Percentiles rank a stretch among this genome's conserved stretches.
phyloP scores from a whole-genome alignment of 2,113 vertebrate genomes.

The Pangasianodon gigas region DNA sequence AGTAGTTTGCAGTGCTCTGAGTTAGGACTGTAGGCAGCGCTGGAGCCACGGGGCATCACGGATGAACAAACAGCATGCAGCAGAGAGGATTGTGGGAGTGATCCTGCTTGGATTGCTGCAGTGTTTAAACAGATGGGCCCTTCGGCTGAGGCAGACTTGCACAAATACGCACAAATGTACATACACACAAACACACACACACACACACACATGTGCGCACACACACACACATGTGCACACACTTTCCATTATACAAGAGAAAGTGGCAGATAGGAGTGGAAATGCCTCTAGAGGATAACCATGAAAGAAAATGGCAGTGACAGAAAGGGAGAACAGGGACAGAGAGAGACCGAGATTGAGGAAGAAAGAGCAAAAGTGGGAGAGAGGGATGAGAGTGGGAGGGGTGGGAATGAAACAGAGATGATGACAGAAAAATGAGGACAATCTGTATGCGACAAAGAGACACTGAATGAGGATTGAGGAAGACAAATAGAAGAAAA shows the following conservation, averaged over 20 bases:
- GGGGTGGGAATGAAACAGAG: slow-evolving; percentile 4
- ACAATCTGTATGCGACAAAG: not conserved
- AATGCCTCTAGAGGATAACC: slow-evolving; percentile 45
- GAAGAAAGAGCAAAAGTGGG: not conserved
- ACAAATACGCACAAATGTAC: slow-evolving; percentile 29
- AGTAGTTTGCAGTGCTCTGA: not conserved
- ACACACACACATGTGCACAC: slow-evolving; percentile 33
- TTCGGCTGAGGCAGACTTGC: slow-evolving; percentile 39
- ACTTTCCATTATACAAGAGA: slow-evolving; percentile 17
- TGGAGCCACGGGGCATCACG: slow-evolving; percentile 12
- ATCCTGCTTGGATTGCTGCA: slow-evolving; percentile 43
- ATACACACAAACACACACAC: slow-evolving; percentile 31
- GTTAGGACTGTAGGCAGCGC: slow-evolving; percentile 10
- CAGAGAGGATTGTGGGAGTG: slow-evolving; percentile 53
- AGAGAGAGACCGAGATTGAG: not conserved
- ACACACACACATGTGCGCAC: slow-evolving; percentile 38
- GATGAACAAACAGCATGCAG: slow-evolving; percentile 37
- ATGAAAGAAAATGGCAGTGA: slow-evolving; percentile 35
- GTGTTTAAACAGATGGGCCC: slow-evolving; percentile 59
- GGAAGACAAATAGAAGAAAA: not conserved
- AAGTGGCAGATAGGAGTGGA: slow-evolving; percentile 45
- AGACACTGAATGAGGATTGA: slow-evolving; percentile 6
- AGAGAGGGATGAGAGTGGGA: slow-evolving; percentile 20
- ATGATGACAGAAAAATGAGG: slow-evolving; percentile 22
- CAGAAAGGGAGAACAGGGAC: slow-evolving; percentile 16